Percentiles rank a stretch among this genome's conserved stretches.
phyloP scores from a whole-genome alignment of 2,113 vertebrate genomes.

The Puntigrus tetrazona region DNA sequence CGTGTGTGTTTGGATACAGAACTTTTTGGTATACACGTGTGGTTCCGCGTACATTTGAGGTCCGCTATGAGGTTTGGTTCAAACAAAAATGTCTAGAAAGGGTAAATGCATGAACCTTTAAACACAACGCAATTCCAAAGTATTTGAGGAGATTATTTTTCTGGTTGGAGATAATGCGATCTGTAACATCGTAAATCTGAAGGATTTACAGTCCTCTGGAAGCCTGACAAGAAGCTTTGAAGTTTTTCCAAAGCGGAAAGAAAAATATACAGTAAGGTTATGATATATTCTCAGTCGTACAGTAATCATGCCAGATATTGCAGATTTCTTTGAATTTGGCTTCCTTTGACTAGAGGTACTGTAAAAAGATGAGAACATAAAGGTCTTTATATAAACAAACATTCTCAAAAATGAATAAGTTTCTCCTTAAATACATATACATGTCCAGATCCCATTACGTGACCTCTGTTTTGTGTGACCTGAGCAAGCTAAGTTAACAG shows the following conservation, averaged over 20 bases:
- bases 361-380: conserved; percentile 4
- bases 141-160: conserved; percentile 29
- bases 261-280: conserved; percentile 41
- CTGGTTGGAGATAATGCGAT: conserved; percentile 26
- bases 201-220: conserved; percentile 29
- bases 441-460: conserved; percentile 21
- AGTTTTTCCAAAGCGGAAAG: conserved; percentile 30
- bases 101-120: not conserved
- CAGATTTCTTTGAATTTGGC: conserved; percentile 2
- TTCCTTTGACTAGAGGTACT: conserved; percentile 7
- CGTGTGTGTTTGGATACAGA: not conserved
- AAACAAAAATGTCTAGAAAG: not conserved
- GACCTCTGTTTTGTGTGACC: conserved; percentile 28
- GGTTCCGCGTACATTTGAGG: not conserved
- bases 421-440: conserved; percentile 22
- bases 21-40: not conserved
- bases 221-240: conserved; percentile 30
- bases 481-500: conserved; percentile 12
- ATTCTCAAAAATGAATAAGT: conserved; percentile 12
- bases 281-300: conserved; percentile 9
- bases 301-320: not conserved
- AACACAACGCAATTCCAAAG: conserved; percentile 8
- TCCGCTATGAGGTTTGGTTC: not conserved
- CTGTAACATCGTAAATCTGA: conserved; percentile 15
- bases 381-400: conserved; percentile 10